Conservation (phyloP, 1,140 invertebrate species). For the Rhynchophorus ferrugineus region DNA sequence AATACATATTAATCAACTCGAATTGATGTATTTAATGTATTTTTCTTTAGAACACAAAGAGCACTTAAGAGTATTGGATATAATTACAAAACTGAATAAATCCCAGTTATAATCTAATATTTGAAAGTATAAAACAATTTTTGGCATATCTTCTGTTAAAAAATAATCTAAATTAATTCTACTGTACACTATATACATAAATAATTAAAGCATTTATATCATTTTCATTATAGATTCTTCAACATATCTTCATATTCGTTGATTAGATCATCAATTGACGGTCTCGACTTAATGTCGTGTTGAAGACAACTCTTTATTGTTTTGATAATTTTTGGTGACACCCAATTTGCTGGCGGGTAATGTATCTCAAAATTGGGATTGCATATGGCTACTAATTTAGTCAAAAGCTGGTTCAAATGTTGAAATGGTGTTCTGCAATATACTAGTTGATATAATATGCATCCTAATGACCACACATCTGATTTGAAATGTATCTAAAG, state of each 20-base stretch:
- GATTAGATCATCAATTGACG: slow-evolving; percentile 60
- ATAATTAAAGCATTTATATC: too few relatives aligned
- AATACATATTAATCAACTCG: too few relatives aligned
- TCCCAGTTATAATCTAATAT: too few relatives aligned
- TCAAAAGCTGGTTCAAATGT: slow-evolving; percentile 64
- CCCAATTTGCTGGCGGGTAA: slow-evolving; percentile 51
- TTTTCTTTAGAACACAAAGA: too few relatives aligned
- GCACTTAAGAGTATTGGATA: too few relatives aligned
- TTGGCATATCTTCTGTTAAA: too few relatives aligned
- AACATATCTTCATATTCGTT: slow-evolving; percentile 26
- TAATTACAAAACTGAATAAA: too few relatives aligned
- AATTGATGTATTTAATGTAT: too few relatives aligned
- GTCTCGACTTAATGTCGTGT: slow-evolving; percentile 58
- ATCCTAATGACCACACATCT: slow-evolving; percentile 96
- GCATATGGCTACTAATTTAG: slow-evolving; percentile 77
- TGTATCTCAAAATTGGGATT: slow-evolving; percentile 67
- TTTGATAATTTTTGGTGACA: slow-evolving; percentile 47
- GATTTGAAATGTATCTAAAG: slow-evolving; percentile 82
- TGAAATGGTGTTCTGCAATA: slow-evolving; percentile 89
- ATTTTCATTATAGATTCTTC: slow-evolving; percentile 7
- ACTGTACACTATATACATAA: too few relatives aligned
- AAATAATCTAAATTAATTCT: too few relatives aligned
- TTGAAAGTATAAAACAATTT: too few relatives aligned
- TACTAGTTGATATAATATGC: slow-evolving; percentile 89
- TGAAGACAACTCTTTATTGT: slow-evolving; percentile 63